phyloP scores from a whole-genome alignment of 1,140 invertebrate genomes.

The Achatina immaculata region DNA sequence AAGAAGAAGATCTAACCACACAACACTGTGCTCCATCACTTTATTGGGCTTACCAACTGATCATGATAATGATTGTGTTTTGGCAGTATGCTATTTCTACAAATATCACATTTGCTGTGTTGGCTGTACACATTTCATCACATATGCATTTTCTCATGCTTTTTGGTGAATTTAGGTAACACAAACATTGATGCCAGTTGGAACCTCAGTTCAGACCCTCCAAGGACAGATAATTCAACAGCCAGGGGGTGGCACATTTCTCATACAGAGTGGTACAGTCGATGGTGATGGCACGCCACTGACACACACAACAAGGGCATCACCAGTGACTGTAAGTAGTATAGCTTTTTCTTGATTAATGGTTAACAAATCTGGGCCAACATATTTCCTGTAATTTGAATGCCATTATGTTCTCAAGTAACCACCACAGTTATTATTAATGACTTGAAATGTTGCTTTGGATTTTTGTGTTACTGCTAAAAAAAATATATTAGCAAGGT shows the following conservation, averaged over 20 bases:
- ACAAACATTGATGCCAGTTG: slow-evolving; percentile 51
- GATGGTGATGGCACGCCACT: slow-evolving; percentile 75
- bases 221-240: slow-evolving; percentile 71
- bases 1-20: too few relatives aligned
- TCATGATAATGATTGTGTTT: too few relatives aligned
- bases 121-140: too few relatives aligned
- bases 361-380: background rate
- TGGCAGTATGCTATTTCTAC: too few relatives aligned
- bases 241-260: slow-evolving; percentile 74
- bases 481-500: too few relatives aligned
- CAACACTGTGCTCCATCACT: too few relatives aligned
- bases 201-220: slow-evolving; percentile 61
- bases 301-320: slow-evolving; percentile 86
- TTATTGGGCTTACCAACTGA: too few relatives aligned
- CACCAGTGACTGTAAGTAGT: slow-evolving; percentile 87
- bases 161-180: slow-evolving; percentile 44
- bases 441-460: background rate
- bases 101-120: too few relatives aligned
- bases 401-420: background rate
- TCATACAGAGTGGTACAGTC: slow-evolving; percentile 78
- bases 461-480: too few relatives aligned
- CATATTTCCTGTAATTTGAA: background rate
- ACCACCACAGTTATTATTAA: background rate
- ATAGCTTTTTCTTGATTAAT: background rate
- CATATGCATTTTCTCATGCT: background rate